phyloP scores from a whole-genome alignment of 2,113 vertebrate genomes.

The Cavia aperea region DNA sequence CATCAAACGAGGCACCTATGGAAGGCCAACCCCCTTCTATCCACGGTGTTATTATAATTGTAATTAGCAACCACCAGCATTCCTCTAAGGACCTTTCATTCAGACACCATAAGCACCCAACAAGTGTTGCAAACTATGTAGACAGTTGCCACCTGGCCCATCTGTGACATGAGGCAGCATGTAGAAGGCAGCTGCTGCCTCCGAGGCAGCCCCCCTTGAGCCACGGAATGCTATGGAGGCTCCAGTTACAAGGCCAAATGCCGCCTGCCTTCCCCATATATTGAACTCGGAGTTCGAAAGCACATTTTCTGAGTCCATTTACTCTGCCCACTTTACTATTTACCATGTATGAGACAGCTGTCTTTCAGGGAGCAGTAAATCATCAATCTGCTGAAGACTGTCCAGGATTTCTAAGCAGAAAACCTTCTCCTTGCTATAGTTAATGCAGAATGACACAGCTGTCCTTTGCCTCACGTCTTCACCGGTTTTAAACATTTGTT shows the following conservation, averaged over 20 bases:
- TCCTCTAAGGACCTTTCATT: not conserved
- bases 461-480: not conserved
- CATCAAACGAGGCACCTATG: slow-evolving; percentile 37
- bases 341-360: not conserved
- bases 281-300: not conserved
- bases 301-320: not conserved
- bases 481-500: not conserved
- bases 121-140: not conserved
- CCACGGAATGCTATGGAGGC: not conserved
- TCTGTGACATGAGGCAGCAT: slow-evolving; percentile 2
- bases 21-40: not conserved
- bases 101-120: not conserved
- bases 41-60: not conserved
- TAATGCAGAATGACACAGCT: not conserved
- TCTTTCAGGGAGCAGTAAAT: not conserved
- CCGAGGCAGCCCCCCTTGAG: not conserved
- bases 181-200: slow-evolving; percentile 11
- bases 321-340: not conserved
- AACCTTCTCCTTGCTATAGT: not conserved
- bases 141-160: not conserved
- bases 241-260: slow-evolving; percentile 16
- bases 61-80: slow-evolving; percentile 15
- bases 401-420: not conserved
- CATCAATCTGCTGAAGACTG: not conserved
- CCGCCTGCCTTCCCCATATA: not conserved